Conservation (phyloP, 2,113 vertebrate genomes). For the Heterotis niloticus region DNA sequence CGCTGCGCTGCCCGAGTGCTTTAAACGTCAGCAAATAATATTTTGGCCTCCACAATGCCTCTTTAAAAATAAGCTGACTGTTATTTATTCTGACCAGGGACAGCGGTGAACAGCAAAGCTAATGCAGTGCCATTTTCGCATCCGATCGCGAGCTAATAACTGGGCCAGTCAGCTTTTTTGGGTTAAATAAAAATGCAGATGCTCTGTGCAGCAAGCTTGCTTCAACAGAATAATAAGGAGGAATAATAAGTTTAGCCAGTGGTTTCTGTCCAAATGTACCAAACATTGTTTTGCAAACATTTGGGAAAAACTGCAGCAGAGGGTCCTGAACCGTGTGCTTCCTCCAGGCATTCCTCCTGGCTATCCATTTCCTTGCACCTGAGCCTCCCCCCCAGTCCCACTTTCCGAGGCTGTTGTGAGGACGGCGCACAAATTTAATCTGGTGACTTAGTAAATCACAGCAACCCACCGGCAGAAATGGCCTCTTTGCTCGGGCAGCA, state of each 20-base stretch:
- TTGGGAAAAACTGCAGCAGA: not conserved
- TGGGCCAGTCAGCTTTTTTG: not conserved
- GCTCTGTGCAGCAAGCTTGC: conserved; percentile 26
- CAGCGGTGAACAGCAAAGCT: not conserved
- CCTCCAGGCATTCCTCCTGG: not conserved
- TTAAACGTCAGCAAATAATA: not conserved
- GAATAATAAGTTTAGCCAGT: not conserved
- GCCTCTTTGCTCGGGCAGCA: conserved; percentile 25
- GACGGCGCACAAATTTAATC: conserved; percentile 53
- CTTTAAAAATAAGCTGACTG: not conserved
- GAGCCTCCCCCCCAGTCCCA: not conserved
- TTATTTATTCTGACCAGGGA: not conserved
- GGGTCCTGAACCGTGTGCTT: not conserved
- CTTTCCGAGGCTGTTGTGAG: conserved; percentile 44
- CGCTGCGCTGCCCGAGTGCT: too few species aligned
- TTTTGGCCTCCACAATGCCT: too few species aligned
- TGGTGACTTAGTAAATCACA: conserved; percentile 42
- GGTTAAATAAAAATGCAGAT: conserved; percentile 15
- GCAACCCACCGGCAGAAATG: conserved; percentile 30
- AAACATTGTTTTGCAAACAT: not conserved
- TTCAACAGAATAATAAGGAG: not conserved
- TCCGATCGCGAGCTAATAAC: not conserved
- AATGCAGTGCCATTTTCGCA: not conserved
- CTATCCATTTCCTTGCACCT: not conserved
- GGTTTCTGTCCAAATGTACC: not conserved